Conservation (phyloP, 2,113 vertebrate genomes). For the Pristiophorus japonicus region DNA sequence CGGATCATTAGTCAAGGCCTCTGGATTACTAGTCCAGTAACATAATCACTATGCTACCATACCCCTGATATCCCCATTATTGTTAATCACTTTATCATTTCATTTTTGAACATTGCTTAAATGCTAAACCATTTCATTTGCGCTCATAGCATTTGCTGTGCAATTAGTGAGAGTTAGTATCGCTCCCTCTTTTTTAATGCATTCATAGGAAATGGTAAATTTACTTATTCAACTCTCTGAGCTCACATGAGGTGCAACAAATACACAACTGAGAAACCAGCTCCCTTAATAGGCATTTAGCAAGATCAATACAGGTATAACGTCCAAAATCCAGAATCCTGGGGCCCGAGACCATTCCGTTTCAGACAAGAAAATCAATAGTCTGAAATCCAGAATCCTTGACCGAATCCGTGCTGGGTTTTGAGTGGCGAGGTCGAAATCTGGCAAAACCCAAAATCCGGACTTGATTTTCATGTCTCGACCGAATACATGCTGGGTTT, state of each 20-base stretch:
- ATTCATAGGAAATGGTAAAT: not conserved
- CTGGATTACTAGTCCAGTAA: no score
- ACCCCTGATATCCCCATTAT: not conserved
- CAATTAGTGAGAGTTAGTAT: not conserved
- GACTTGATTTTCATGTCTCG: no score
- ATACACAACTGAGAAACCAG: not conserved
- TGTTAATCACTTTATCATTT: not conserved
- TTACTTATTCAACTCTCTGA: not conserved
- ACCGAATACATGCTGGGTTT: no score
- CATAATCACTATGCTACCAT: no score
- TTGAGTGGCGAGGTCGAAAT: no score
- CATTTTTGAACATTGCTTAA: not conserved
- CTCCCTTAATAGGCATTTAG: constrained; percentile 13
- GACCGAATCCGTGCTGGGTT: no score
- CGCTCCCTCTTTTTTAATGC: not conserved
- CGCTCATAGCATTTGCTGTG: not conserved
- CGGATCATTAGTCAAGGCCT: no score
- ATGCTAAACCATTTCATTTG: not conserved
- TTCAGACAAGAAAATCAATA: no score
- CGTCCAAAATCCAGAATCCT: no score
- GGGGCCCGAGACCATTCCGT: no score
- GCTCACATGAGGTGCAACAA: not conserved
- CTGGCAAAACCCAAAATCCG: no score
- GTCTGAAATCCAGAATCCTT: no score
- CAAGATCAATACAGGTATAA: constrained; percentile 15